Base-by-base conservation (phyloP, 2,113 vertebrate genomes). In the Thalassarche chlororhynchos region DNA sequence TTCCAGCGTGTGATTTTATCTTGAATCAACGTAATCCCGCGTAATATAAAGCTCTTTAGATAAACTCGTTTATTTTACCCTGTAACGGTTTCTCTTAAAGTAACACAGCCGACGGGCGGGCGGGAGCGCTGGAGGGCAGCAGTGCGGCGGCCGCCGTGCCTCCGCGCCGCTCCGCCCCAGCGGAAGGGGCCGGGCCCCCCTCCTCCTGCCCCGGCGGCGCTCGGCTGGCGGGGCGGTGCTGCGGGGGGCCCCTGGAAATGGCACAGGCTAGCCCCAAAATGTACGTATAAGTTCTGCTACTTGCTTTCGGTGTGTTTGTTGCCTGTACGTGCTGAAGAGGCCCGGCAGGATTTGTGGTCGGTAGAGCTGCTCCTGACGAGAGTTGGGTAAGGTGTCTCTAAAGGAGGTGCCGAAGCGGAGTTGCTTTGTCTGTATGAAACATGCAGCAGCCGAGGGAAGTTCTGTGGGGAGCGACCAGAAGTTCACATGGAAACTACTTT, bases 401-500 rank as follows among this genome's bases (percentile, higher is more conserved):
- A 3, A 6, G 55, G 7, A 3, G 74, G 14, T 3, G 51, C 26
- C 10, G 18, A 3, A 6, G 49, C 12, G 1, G 19, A 1, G 68
- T 3, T 4, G 76, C 28, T 38, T 3, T 7, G 8, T 18, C 55
- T 4, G 40, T 6, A 0, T 0, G 58, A 10, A 17, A 12, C 6
- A 1, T 1, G 47, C 17, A 7, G 29, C 47, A 12, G 47, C 65
- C 2, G 65, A 7, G 49, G 21, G 47, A 2, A 1, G 21, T 2
- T 25, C 31, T 21, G 5, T 1, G 58, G n/a, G 47, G 15, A 24
- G n/a, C 1, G 17, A 17, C 7, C 1, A 0, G 8, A 9, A 21
- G 28, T 6, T 7, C 20, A 0, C 16, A 0, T 15, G 19, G 38
- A 4, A 57, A 0, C 46, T 4, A 1, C n/a, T 31, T 16, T 5